Base-by-base conservation (phyloP, 2,113 vertebrate genomes). In the Spermophilus dauricus region DNA sequence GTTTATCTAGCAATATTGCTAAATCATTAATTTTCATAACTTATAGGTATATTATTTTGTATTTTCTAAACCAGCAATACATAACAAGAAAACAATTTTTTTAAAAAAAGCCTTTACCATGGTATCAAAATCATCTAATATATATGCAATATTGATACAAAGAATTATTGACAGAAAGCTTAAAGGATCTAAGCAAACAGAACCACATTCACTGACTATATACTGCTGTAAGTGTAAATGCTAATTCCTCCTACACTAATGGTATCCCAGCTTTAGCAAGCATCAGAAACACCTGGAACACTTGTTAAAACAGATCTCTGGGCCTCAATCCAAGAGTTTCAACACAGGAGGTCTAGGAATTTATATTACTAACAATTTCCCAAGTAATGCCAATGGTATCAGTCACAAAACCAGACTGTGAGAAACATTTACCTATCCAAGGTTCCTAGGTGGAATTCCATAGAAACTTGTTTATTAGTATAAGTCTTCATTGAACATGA, bases 401-500 rank as follows among this genome's bases (percentile, higher is more conserved):
- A 42, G 18, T 72, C 34, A 30, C 8, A 14, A 89, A 39, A 78
- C 37, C 10, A 85, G 11, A 45, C 61, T 84, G 63, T 42, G 18
- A 91, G 24, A 80, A 94, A 58, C 48, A 70, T 18, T 30, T 39
- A 61, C 17, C 30, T 28, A 80, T n/a, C 16, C 56, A 96, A 39
- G 0, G 7, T 70, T 89, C n/a, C 26, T 88, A 69, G 48, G 12
- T 65, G 26, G 5, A 91, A 17, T 37, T 88, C 8, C 26, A 67
- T 2, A 56, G 69, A 87, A 89, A 76, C 5, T 56, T 67, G 8
- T 76, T 95, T 91, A n/a, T 87, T 67, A 48, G 9, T 48, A 93
- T 80, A 82, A 80, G 20, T 85, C 78, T 89, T 89, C 58, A 91
- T 77, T 92, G 5, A 96, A 95, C 91, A 73, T 32, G 28, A 20